A percentile compares a stretch with the other conserved stretches of the same genome.
phyloP scores from a whole-genome alignment of 2,113 vertebrate species.

The Trichomycterus rosablanca region DNA sequence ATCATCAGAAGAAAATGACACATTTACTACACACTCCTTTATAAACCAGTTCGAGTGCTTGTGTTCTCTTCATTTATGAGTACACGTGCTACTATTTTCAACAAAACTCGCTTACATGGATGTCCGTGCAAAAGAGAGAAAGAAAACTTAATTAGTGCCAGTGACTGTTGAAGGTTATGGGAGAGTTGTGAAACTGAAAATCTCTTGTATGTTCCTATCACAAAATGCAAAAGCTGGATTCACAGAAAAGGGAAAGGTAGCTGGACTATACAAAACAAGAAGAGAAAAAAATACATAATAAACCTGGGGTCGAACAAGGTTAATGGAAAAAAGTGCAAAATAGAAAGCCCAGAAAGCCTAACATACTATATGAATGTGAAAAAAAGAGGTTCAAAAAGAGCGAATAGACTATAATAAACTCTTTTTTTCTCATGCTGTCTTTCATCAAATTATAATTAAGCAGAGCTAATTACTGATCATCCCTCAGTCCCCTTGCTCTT shows the following conservation, averaged over 20 bases:
- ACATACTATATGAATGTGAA: too few relatives aligned
- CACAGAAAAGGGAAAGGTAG: constrained; percentile 6
- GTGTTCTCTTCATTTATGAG: constrained; percentile 5
- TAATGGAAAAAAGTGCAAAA: constrained; percentile 29
- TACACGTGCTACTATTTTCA: constrained; percentile 1
- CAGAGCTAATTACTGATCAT: constrained; percentile 13
- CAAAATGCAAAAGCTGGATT: constrained; percentile 15
- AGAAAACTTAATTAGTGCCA: constrained; percentile 20
- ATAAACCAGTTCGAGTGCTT: constrained; percentile 14
- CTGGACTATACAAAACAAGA: neutral
- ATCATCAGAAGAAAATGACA: constrained; percentile 33
- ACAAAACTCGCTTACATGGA: neutral
- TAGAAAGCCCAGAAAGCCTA: constrained; percentile 10
- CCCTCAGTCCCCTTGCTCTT: constrained; percentile 7
- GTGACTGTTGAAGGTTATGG: constrained; percentile 19
- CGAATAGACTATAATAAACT: constrained; percentile 30
- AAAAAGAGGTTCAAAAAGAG: constrained; percentile 1
- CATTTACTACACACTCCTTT: constrained; percentile 15
- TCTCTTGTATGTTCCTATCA: neutral
- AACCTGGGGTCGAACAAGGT: constrained; percentile 32
- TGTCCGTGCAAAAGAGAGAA: constrained; percentile 22
- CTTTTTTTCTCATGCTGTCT: neutral
- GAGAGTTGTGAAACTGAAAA: constrained; percentile 8
- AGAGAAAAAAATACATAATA: constrained; percentile 7
- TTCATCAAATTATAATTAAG: constrained; percentile 34